Percentiles rank a stretch among this genome's conserved stretches.
Evolutionary conservation across 2,888 invertebrate genomes (phyloP).

Genomic region (Neuroscelio doddi): DNA sequence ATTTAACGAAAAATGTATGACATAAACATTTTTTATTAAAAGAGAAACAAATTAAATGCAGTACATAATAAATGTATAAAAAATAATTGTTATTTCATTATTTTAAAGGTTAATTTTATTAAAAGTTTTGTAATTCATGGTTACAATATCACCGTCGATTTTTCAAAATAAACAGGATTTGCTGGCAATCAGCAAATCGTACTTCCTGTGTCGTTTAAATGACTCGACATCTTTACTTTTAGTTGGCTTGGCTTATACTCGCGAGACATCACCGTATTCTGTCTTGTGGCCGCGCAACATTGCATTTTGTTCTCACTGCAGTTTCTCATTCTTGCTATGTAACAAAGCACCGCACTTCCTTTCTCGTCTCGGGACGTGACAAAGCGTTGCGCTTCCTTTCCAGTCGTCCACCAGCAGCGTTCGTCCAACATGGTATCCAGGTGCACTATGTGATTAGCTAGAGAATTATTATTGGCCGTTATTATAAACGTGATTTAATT

Average conservation of each 20-base stretch:
- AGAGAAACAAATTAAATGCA: too few species aligned
- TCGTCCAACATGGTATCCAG: conserved; percentile 4
- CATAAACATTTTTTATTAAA: too few species aligned
- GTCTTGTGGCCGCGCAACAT: conserved; percentile 33
- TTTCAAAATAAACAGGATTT: too few species aligned
- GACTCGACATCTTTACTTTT: conserved; percentile 45
- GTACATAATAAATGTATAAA: too few species aligned
- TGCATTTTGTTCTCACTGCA: conserved; percentile 43
- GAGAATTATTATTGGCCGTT: conserved; percentile 10
- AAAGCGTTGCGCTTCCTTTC: conserved; percentile 35
- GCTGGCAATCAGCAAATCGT: conserved; percentile 24
- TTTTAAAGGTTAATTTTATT: too few species aligned
- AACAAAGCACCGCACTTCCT: conserved; percentile 46
- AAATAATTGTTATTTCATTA: too few species aligned
- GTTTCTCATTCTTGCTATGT: conserved; percentile 44
- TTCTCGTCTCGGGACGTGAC: conserved; percentile 42
- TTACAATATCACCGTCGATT: too few species aligned
- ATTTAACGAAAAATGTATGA: too few species aligned
- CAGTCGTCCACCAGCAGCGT: conserved; percentile 31
- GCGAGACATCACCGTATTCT: conserved; percentile 36
- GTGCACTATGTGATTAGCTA: conserved; percentile 24
- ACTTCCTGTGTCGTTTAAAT: conserved; percentile 37
- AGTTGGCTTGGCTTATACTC: conserved; percentile 33
- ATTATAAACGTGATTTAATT: not conserved
- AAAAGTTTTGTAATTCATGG: too few species aligned